These are phyloP conservation scores for Meiosimyza platycephala DNA, from an alignment of 2,888 invertebrate species.

Conservation along the genomic window DNA sequence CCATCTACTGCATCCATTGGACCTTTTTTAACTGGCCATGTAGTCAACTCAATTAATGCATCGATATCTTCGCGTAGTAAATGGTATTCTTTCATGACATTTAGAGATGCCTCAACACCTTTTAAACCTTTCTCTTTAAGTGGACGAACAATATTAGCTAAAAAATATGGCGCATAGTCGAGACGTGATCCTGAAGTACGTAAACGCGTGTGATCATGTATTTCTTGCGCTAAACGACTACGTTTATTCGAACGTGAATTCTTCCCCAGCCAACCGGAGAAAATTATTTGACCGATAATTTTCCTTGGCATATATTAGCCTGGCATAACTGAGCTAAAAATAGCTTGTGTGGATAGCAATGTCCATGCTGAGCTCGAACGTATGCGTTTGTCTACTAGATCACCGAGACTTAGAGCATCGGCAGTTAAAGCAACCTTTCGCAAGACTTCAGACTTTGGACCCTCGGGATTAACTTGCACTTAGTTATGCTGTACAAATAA, in stretches of 20 bases:
- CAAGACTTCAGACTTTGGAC: conserved; percentile 76
- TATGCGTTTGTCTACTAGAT: conserved; percentile 85
- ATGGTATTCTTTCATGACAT: conserved; percentile 84
- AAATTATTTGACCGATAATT: conserved; percentile 82
- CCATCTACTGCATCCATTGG: conserved; percentile 81
- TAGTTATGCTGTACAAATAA: conserved; percentile 99
- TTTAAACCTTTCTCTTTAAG: conserved; percentile 76
- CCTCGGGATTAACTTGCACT: conserved; percentile 80
- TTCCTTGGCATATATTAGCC: conserved; percentile 87
- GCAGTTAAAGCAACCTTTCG: conserved; percentile 82
- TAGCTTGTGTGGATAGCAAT: conserved; percentile 86
- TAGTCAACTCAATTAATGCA: conserved; percentile 83
- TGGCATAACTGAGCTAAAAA: conserved; percentile 91
- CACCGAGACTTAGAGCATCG: conserved; percentile 87
- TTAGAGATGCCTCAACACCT: conserved; percentile 79
- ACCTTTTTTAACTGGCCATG: conserved; percentile 85
- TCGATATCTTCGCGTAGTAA: conserved; percentile 93
- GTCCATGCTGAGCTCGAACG: conserved; percentile 86
- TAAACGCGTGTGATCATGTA: conserved; percentile 86
- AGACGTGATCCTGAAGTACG: conserved; percentile 85
- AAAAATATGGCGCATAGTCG: conserved; percentile 87
- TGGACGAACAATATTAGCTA: conserved; percentile 81
- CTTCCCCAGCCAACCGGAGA: conserved; percentile 96
- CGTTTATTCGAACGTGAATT: conserved; percentile 88
- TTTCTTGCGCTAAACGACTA: conserved; percentile 82